A percentile compares a stretch with the other conserved stretches of the same genome.
Conservation (phyloP, 2,113 vertebrate species). For the Proterorhinus semilunaris region DNA sequence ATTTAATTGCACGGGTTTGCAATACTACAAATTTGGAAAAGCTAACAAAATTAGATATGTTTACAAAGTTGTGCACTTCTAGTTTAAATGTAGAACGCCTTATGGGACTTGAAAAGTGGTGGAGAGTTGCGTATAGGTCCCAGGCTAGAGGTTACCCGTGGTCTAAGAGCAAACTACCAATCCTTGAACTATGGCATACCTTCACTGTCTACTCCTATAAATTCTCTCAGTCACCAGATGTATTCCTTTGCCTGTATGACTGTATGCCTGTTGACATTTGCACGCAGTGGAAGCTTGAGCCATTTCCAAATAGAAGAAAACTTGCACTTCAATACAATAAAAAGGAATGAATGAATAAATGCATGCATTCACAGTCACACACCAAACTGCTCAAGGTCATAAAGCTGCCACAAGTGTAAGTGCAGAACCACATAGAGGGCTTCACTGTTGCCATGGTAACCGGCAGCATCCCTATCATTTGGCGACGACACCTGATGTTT, state of each 20-base stretch:
- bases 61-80: no score
- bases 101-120: no score
- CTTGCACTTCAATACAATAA: not conserved
- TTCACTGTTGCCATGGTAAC: conserved; percentile 68
- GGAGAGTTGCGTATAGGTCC: no score
- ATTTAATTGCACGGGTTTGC: no score
- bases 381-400: conserved; percentile 22
- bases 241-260: not conserved
- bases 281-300: not conserved
- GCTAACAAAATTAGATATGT: no score
- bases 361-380: not conserved
- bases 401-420: conserved; percentile 25
- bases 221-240: not conserved
- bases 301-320: not conserved
- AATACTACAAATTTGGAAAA: no score
- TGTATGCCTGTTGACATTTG: not conserved
- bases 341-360: not conserved
- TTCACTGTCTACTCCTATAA: not conserved
- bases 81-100: no score
- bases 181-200: no score
- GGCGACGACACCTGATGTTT: conserved; percentile 17
- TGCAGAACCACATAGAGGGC: conserved; percentile 49
- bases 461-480: conserved; percentile 22
- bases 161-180: no score
- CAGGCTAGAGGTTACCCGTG: no score